Percentiles rank a stretch among this genome's conserved stretches.
phyloP scores from a whole-genome alignment of 2,888 invertebrate species.

The Parapristionchus giblindavisi region DNA sequence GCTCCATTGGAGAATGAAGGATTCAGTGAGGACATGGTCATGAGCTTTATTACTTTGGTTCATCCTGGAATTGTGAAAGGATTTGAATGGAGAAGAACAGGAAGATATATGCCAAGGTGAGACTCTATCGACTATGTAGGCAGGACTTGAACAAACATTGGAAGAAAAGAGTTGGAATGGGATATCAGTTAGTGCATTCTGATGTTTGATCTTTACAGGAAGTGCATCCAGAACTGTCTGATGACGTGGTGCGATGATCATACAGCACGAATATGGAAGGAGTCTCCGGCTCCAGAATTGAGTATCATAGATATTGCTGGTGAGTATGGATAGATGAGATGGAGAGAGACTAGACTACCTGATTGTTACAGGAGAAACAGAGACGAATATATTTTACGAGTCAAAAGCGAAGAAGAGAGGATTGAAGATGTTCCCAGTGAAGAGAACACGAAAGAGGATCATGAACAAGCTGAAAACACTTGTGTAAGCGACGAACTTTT shows the following conservation, averaged over 20 bases:
- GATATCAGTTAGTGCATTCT: neutral
- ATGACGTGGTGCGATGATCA: constrained; percentile 98
- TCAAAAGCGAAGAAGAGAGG: constrained; percentile 31
- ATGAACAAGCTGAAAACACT: constrained; percentile 49
- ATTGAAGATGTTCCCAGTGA: constrained; percentile 49
- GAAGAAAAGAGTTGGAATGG: too few species aligned
- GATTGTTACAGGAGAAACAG: constrained; percentile 6
- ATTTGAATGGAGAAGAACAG: constrained; percentile 96
- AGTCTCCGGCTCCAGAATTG: constrained; percentile 85
- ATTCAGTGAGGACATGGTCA: neutral
- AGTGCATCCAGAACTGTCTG: constrained; percentile 95
- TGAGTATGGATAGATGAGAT: constrained; percentile 43
- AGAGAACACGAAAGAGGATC: constrained; percentile 52
- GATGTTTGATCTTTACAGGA: constrained; percentile 23
- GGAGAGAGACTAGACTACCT: too few species aligned
- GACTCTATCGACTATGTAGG: too few species aligned
- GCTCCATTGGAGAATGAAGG: neutral
- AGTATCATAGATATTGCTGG: constrained; percentile 57
- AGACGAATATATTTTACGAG: constrained; percentile 36
- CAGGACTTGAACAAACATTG: too few species aligned
- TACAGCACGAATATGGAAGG: constrained; percentile 98
- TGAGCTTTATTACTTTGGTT: constrained; percentile 87
- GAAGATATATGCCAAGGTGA: constrained; percentile 98
- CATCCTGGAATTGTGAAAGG: constrained; percentile 97
- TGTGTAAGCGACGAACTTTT: constrained; percentile 39